These are phyloP conservation scores for Chrysolina oricalcia DNA, from an alignment of 2,888 invertebrate species.

Conservation along the genomic window DNA sequence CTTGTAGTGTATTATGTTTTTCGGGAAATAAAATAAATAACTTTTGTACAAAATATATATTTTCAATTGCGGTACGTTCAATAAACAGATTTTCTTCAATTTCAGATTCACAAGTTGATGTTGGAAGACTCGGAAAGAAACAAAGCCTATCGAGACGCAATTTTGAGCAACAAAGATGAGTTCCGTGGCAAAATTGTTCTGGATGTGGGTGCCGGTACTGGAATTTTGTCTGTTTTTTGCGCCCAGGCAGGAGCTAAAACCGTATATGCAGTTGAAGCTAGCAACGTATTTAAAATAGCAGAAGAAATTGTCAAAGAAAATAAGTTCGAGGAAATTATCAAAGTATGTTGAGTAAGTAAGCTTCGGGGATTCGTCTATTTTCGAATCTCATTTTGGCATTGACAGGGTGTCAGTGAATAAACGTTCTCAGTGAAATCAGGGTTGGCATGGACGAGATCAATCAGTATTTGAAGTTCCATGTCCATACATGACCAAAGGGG, in stretches of 20 bases:
- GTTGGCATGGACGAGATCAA: no score
- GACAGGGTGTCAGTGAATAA: no score
- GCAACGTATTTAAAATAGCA: slow-evolving; percentile 79
- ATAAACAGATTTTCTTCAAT: slow-evolving; percentile 31
- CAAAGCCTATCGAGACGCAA: slow-evolving; percentile 86
- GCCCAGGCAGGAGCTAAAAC: slow-evolving; percentile 92
- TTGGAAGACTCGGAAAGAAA: slow-evolving; percentile 84
- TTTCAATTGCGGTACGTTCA: no score
- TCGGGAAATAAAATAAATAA: no score
- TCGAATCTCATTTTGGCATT: no score
- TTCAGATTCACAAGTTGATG: slow-evolving; percentile 87
- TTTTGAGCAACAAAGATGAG: slow-evolving; percentile 77
- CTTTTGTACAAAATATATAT: no score
- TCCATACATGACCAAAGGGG: no score
- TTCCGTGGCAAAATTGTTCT: slow-evolving; percentile 87
- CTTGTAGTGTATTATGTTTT: no score
- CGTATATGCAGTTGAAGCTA: slow-evolving; percentile 91
- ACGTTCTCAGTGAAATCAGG: no score
- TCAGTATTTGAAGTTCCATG: no score
- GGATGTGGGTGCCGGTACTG: slow-evolving; percentile 91
- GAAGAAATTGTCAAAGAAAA: slow-evolving; percentile 82
- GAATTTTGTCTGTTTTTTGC: slow-evolving; percentile 92
- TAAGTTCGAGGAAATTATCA: slow-evolving; percentile 77
- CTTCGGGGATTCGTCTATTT: no score
- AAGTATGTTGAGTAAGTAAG: slow-evolving; percentile 71